Evolutionary conservation across 2,113 vertebrate species (phyloP).

Genomic region (Electrona antarctica): DNA sequence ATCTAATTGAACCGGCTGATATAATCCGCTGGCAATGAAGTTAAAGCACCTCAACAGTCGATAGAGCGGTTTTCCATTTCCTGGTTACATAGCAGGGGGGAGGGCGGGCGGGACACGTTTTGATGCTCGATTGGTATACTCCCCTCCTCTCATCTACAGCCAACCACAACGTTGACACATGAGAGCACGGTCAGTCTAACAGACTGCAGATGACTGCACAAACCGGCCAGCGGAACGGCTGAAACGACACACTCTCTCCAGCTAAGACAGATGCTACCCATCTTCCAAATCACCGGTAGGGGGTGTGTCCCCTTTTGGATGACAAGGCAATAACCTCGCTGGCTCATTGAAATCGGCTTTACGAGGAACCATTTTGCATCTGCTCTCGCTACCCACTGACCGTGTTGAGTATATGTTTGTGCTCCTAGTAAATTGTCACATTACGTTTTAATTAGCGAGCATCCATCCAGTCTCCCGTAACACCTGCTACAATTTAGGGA

Average conservation of each 20-base stretch:
- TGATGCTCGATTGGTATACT: conserved; percentile 19
- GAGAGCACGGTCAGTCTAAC: conserved; percentile 55
- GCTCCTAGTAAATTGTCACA: conserved; percentile 72
- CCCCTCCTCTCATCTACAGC: conserved; percentile 49
- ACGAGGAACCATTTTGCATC: conserved; percentile 63
- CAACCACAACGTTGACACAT: conserved; percentile 57
- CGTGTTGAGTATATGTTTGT: conserved; percentile 69
- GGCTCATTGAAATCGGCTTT: conserved; percentile 56
- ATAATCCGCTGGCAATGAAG: conserved; percentile 40
- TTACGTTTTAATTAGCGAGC: conserved; percentile 77
- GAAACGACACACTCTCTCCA: conserved; percentile 24
- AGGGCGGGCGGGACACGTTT: conserved; percentile 18
- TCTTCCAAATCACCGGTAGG: conserved; percentile 48
- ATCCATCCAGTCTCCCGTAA: conserved; percentile 70
- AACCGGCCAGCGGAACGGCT: conserved; percentile 44
- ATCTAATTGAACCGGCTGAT: conserved; percentile 45
- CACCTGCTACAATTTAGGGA: conserved; percentile 75
- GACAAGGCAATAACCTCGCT: conserved; percentile 55
- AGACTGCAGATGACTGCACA: conserved; percentile 62
- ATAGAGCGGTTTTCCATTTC: conserved; percentile 52
- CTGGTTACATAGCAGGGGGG: conserved; percentile 28
- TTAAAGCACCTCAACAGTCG: conserved; percentile 30
- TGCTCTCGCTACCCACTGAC: conserved; percentile 54
- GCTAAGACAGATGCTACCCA: conserved; percentile 65
- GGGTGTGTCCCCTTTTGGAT: conserved; percentile 50